Conservation (phyloP, 2,797 vertebrate genomes). For the Aselliscus stoliczkanus region DNA sequence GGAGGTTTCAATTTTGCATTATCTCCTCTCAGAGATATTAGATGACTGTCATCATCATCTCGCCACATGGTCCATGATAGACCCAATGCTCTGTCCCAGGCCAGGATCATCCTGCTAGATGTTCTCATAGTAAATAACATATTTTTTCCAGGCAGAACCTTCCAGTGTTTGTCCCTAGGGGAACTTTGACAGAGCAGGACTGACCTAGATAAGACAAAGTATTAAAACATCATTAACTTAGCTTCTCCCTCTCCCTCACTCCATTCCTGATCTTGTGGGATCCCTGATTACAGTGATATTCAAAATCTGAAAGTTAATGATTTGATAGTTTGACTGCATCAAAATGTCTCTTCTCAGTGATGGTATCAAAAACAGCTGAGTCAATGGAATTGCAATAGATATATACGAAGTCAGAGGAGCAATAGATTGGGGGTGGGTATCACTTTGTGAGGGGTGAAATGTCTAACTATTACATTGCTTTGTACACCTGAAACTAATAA, state of each 20-base stretch:
- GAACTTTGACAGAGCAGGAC: not conserved
- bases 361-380: not conserved
- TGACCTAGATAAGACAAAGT: not conserved
- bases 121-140: not conserved
- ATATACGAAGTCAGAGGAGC: too few species aligned
- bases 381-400: too few species aligned
- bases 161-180: not conserved
- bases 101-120: not conserved
- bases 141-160: not conserved
- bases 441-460: too few species aligned
- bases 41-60: not conserved
- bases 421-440: too few species aligned
- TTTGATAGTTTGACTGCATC: not conserved
- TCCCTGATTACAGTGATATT: not conserved
- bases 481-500: too few species aligned
- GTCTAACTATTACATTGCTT: too few species aligned
- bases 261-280: not conserved
- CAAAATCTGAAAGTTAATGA: not conserved
- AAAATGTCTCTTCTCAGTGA: not conserved
- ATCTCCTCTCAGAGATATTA: not conserved
- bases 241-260: not conserved
- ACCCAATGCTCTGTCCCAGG: too few species aligned
- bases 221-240: not conserved
- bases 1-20: accelerated
- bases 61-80: accelerated